A percentile compares a stretch with the other conserved stretches of the same genome.
Evolutionary conservation across 2,888 invertebrate genomes (phyloP).

Genomic region (Mythimna albipuncta): DNA sequence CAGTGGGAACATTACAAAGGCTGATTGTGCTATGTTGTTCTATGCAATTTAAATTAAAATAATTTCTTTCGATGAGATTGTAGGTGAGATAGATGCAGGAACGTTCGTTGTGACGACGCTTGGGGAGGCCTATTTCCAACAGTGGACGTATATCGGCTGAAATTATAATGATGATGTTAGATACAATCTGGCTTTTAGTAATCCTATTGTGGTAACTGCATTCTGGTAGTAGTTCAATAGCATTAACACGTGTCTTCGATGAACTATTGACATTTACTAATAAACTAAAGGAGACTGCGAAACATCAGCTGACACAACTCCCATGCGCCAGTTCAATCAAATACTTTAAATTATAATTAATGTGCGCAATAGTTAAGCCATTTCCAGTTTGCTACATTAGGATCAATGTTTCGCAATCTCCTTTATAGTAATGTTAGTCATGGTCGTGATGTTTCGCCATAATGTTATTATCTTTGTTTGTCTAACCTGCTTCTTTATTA

Average conservation of each 20-base stretch:
- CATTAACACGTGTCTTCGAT: background rate
- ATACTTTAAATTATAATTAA: no score
- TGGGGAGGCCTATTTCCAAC: no score
- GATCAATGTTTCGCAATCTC: constrained; percentile 3
- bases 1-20: no score
- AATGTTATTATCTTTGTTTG: constrained; percentile 15
- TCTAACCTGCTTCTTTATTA: constrained; percentile 18
- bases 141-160: no score
- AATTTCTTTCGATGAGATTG: no score
- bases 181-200: no score
- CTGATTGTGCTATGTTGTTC: no score
- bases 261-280: background rate
- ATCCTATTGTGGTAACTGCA: background rate
- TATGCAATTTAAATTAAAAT: no score
- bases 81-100: no score
- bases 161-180: no score
- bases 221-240: background rate
- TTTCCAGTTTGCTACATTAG: background rate
- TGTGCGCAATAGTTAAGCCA: background rate
- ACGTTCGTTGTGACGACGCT: no score
- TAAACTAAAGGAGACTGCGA: background rate
- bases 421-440: constrained; percentile 11
- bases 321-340: background rate
- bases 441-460: background rate
- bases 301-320: background rate